Evolutionary conservation across 2,113 vertebrate species (phyloP), one percentile per base, ranked within the genome.

Genomic region (Clarias batrachus): DNA sequence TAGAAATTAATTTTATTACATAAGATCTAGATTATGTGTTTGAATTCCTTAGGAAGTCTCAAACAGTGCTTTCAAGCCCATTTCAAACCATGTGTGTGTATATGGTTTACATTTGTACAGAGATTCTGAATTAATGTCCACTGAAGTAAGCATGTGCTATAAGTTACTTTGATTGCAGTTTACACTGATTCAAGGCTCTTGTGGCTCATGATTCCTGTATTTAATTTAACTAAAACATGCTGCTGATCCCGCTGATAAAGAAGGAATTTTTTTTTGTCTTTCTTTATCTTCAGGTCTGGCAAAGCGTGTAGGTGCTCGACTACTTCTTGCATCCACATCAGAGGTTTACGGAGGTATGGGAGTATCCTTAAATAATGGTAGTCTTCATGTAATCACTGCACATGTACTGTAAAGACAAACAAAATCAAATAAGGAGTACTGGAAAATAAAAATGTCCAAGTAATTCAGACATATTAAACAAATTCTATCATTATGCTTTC

Each of bases 331-430:
- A 56, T 99, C 98, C 71, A 99, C 98, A 0, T 99, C 98, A 0
- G 98, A 99, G 88, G 97, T 99, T 1, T 99, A 99, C 86, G 98
- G 98, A 96, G 98, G 98, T 99, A 95, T 96, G 95, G 63, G 33
- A 76, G 10, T 60, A 19, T 25, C 8, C 14, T 23, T 71, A 23
- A 37, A 8, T 60, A 80, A 23, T 37, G 27, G 12, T 37, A 59
- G 57, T 80, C 3, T 60, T 33, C 16, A 37, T 25, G 6, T 60
- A 23, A 37, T 4, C 57, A 33, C 4, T 33, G 56, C 56, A 37
- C 2, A 13, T 80, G 17, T 37, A 37, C 33, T 37, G 33, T 37
- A 60, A 80, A 80, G 19, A 60, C 17, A 21, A 11, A 19, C 4
- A 78, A 30, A 30, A 27, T 16, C 1, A 57, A 78, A 9, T 30